phyloP scores from a whole-genome alignment of 1,140 invertebrate genomes.

The Drosophila auraria region DNA sequence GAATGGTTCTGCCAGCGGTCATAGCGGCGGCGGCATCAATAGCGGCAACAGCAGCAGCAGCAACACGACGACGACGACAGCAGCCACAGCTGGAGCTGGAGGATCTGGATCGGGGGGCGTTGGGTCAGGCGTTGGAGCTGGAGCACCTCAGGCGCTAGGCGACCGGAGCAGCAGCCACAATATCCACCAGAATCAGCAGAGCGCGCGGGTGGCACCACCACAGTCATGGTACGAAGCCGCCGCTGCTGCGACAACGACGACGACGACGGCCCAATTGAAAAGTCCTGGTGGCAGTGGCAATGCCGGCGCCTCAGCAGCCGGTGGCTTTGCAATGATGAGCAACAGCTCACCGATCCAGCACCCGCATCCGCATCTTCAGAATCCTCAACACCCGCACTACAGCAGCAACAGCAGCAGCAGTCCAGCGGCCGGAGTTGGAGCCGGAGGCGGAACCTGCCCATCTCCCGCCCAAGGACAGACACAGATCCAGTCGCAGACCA shows the following conservation, averaged over 20 bases:
- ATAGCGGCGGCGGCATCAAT: constrained; percentile 67
- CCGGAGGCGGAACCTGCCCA: constrained; percentile 58
- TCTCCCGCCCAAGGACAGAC: constrained; percentile 64
- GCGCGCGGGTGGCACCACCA: constrained; percentile 61
- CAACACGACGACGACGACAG: constrained; percentile 58
- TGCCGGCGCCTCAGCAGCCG: constrained; percentile 81
- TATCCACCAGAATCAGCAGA: constrained; percentile 70
- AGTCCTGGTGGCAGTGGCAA: constrained; percentile 85
- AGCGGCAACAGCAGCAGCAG: constrained; percentile 49
- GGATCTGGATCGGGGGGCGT: constrained; percentile 65
- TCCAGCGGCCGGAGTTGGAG: constrained; percentile 31
- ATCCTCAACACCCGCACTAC: constrained; percentile 63
- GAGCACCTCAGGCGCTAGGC: constrained; percentile 64
- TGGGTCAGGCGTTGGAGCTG: constrained; percentile 38
- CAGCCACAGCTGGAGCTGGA: constrained; percentile 51
- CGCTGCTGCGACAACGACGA: constrained; percentile 79
- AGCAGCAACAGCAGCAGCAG: constrained; percentile 28
- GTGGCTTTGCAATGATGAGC: constrained; percentile 68
- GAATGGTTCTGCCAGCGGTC: constrained; percentile 72
- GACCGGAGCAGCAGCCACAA: constrained; percentile 78
- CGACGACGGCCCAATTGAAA: constrained; percentile 79
- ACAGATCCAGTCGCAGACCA: constrained; percentile 62
- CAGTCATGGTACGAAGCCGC: constrained; percentile 84
- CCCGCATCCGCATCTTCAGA: constrained; percentile 49
- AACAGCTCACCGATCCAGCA: constrained; percentile 75